phyloP scores from a whole-genome alignment of 2,797 vertebrate genomes.

The Scolopax rusticola region DNA sequence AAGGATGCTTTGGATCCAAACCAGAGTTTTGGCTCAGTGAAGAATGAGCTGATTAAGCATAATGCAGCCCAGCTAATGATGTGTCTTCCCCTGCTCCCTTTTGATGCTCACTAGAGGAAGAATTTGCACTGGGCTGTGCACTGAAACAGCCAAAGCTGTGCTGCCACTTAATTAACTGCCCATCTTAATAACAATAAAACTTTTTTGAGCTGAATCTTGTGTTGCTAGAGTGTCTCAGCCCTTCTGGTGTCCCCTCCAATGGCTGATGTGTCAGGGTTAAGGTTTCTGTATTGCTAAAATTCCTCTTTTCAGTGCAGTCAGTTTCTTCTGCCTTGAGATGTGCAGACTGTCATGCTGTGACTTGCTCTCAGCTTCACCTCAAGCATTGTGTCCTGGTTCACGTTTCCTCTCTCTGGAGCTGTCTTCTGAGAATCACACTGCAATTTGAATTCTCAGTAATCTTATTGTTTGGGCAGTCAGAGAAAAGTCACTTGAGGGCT shows the following conservation, averaged over 20 bases:
- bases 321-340: neutral
- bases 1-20: neutral
- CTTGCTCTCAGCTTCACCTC: neutral
- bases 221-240: neutral
- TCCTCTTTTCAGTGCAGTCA: neutral
- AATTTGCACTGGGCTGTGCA: neutral
- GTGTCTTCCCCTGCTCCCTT: neutral
- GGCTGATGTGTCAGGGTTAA: neutral
- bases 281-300: neutral
- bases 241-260: neutral
- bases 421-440: neutral
- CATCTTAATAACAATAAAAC: neutral
- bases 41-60: neutral
- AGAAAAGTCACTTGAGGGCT: neutral
- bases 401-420: neutral
- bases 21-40: neutral
- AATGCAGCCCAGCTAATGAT: neutral
- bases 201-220: neutral
- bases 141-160: neutral
- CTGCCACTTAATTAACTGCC: neutral
- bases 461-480: neutral
- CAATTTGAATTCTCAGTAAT: neutral
- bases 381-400: neutral
- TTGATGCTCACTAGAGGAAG: neutral
- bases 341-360: neutral